Percentiles rank a stretch among this genome's conserved stretches.
Conservation (phyloP, 2,888 invertebrate genomes). For the Homarus gammarus region DNA sequence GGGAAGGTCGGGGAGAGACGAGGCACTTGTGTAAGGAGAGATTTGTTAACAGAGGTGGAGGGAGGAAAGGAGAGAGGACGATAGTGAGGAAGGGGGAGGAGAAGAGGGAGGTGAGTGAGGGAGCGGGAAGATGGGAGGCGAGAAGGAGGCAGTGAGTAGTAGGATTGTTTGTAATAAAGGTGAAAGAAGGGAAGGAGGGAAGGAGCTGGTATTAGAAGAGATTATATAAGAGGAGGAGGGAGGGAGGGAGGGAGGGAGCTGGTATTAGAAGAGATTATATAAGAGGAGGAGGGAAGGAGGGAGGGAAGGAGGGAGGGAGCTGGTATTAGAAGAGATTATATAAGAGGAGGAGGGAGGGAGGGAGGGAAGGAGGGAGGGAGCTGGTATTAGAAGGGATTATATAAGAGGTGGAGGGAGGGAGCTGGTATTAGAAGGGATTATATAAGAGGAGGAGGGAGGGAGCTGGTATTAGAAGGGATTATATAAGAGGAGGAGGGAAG, state of each 20-base stretch:
- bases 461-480: no score
- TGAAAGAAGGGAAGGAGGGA: neutral
- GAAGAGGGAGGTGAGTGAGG: neutral
- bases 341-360: no score
- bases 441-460: neutral
- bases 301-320: no score
- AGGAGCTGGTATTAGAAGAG: neutral
- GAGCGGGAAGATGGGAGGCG: neutral
- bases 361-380: no score
- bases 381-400: no score
- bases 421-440: neutral
- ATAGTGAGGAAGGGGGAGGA: neutral
- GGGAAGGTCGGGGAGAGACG: neutral
- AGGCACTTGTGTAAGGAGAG: no score
- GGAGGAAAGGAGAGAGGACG: neutral
- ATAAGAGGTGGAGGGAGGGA: neutral
- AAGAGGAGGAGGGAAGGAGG: no score
- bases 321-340: no score
- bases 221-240: neutral
- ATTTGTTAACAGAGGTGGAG: neutral
- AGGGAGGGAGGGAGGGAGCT: neutral
- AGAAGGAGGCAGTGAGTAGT: conserved; percentile 6
- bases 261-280: no score
- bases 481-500: no score
- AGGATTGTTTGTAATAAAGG: neutral